These are phyloP conservation scores for Pavo muticus DNA, from an alignment of 2,113 vertebrate genomes.

Conservation along the genomic window DNA sequence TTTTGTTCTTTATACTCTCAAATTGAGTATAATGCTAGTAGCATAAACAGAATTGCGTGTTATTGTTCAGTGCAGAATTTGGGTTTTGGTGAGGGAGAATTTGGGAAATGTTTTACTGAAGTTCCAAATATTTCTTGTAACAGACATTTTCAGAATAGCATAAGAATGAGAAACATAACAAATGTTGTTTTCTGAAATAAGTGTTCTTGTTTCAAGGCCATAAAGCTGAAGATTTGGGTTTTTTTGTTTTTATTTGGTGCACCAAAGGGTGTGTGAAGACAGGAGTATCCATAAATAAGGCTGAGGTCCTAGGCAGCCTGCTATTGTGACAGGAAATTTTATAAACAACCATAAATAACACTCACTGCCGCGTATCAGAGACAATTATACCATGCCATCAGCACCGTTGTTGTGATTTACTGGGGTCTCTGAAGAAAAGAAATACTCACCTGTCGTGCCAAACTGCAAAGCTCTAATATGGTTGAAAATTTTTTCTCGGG, in stretches of 20 bases:
- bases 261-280: conserved; percentile 22
- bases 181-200: neutral
- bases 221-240: neutral
- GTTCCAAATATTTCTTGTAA: neutral
- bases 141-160: neutral
- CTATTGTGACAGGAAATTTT: conserved; percentile 65
- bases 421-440: conserved; percentile 43
- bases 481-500: conserved; percentile 29
- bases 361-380: conserved; percentile 58
- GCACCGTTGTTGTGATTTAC: conserved; percentile 70
- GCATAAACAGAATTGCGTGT: neutral
- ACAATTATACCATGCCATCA: conserved; percentile 65
- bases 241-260: conserved; percentile 16
- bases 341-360: conserved; percentile 73
- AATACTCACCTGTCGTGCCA: conserved; percentile 47
- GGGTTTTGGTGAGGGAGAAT: neutral
- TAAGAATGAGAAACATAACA: neutral
- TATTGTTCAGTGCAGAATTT: neutral
- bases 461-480: conserved; percentile 27
- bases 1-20: neutral
- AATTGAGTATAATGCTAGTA: neutral
- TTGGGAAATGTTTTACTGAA: neutral
- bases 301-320: conserved; percentile 49
- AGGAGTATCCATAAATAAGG: conserved; percentile 54
- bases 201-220: neutral